A percentile compares a stretch with the other conserved stretches of the same genome.
These are phyloP conservation scores for Heteropelma amictum DNA, from an alignment of 2,888 invertebrate genomes.

Conservation along the genomic window DNA sequence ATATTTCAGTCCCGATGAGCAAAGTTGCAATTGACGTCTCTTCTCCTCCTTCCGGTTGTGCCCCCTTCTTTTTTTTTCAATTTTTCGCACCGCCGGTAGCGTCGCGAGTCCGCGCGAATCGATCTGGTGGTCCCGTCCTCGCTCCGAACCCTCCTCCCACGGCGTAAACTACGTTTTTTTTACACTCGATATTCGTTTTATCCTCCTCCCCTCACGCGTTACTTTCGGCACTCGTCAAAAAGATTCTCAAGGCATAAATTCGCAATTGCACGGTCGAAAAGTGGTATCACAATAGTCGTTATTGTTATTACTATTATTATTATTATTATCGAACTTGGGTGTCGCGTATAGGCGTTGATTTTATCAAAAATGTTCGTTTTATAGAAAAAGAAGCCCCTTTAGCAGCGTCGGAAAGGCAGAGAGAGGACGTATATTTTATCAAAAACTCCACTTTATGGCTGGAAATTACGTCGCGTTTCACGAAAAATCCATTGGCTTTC, in stretches of 20 bases:
- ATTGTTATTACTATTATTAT: slow-evolving; percentile 25
- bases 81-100: not conserved
- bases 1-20: not conserved
- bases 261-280: slow-evolving; percentile 9
- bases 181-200: not conserved
- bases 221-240: not conserved
- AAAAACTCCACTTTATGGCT: not conserved
- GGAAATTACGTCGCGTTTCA: not conserved
- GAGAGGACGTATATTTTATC: not conserved
- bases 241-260: slow-evolving; percentile 26
- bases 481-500: not conserved
- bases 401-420: not conserved
- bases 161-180: not conserved
- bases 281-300: no score
- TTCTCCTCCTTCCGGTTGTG: not conserved
- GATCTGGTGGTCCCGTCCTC: slow-evolving; percentile 29
- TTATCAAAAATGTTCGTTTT: not conserved
- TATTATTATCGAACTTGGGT: slow-evolving; percentile 35
- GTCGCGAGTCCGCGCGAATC: slow-evolving; percentile 28
- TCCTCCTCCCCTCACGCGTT: not conserved
- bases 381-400: not conserved
- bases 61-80: not conserved
- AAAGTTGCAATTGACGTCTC: not conserved
- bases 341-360: not conserved
- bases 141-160: slow-evolving; percentile 12